Evolutionary conservation across 2,888 invertebrate species (phyloP), one percentile per base, ranked within the genome.

Genomic region (Drosophila putrida): DNA sequence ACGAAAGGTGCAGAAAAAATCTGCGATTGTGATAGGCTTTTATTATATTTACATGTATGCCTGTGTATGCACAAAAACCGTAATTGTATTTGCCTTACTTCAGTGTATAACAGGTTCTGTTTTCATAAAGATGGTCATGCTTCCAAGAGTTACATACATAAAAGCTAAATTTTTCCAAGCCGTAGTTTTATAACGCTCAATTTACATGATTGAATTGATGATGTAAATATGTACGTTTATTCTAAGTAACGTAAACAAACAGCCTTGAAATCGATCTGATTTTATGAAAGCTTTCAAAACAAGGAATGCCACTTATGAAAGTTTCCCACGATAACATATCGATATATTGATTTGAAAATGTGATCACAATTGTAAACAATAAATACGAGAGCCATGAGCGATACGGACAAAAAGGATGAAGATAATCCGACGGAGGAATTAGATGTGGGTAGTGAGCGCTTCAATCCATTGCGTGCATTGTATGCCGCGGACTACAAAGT

Each of bases 391-490:
- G 25, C 2, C 27, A 75, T 75, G 73, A 31, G 41, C 15, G 59
- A 63, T 0, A 13, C 39, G 33, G 20, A 6, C 10, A 4, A 25
- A 41, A 46, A 68, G 25, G 15, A 8, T 5, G 57, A 46, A 6
- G 36, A 0, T 0, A 43, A 41, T n/a, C 4, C 20, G 15, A 5
- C 10, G 31, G 43, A 68, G 8, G 51, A 90, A 47, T 51, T 95
- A 62, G 94, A 95, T 82, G 92, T 94, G 53, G 92, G 88, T 39
- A 95, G 94, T 90, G 93, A 93, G 6, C 89, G 93, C 51, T 97
- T 96, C 80, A 94, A 97, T 92, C 95, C 97, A 0, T 39, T 96
- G 2, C 95, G 95, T 89, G 96, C 95, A 0, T 92, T 97, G 11
- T 95, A 95, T 78, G 94, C 95, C 0, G 76, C 93, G 0, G 94